A percentile compares a stretch with the other conserved stretches of the same genome.
phyloP scores from a whole-genome alignment of 2,113 vertebrate genomes.

The Lutjanus erythropterus region DNA sequence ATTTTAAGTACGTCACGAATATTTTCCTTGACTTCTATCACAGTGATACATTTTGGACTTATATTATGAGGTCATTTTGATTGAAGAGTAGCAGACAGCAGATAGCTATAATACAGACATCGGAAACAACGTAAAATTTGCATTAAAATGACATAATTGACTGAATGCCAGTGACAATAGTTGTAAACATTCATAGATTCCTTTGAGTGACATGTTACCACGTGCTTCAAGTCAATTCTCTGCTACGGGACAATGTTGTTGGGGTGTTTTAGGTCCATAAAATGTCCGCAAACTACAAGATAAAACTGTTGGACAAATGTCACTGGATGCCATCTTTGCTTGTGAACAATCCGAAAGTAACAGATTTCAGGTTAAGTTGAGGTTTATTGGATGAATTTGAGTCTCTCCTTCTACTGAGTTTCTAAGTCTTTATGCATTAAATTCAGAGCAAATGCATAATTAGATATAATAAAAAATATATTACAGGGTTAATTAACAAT shows the following conservation, averaged over 20 bases:
- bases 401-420: not conserved
- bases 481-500: not conserved
- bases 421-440: not conserved
- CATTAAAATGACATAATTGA: too few species aligned
- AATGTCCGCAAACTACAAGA: not conserved
- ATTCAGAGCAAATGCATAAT: not conserved
- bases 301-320: constrained; percentile 1
- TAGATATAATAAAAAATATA: not conserved
- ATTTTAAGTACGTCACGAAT: too few species aligned
- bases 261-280: not conserved
- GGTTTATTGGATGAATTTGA: not conserved
- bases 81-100: too few species aligned
- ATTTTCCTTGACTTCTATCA: too few species aligned
- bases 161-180: too few species aligned
- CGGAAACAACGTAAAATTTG: too few species aligned
- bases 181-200: too few species aligned
- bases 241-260: not conserved
- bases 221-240: not conserved
- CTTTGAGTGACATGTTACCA: too few species aligned
- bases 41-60: too few species aligned
- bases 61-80: too few species aligned
- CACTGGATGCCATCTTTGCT: not conserved
- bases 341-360: not conserved
- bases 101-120: too few species aligned
- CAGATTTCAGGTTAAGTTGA: not conserved